phyloP scores from a whole-genome alignment of 2,888 invertebrate species.

The Formica aserva region DNA sequence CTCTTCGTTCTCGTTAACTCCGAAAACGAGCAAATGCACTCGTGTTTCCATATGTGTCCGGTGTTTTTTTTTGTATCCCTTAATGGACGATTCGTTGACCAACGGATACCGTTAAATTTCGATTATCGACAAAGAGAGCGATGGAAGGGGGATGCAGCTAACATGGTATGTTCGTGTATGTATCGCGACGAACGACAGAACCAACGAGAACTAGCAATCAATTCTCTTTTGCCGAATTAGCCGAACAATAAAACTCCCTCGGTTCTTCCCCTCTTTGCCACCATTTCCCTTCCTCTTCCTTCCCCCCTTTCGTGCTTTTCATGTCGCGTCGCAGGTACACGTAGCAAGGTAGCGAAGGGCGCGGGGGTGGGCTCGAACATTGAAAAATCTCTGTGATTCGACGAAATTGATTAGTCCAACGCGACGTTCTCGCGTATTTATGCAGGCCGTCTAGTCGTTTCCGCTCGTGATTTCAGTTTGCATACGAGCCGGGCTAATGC shows the following conservation, averaged over 20 bases:
- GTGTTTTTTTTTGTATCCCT: conserved; percentile 67
- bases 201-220: conserved; percentile 70
- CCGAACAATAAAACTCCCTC: conserved; percentile 61
- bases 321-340: conserved; percentile 17
- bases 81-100: conserved; percentile 70
- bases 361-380: conserved; percentile 59
- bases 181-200: conserved; percentile 44
- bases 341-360: conserved; percentile 15
- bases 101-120: conserved; percentile 74
- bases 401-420: conserved; percentile 79
- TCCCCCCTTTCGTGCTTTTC: not conserved
- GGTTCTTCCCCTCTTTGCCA: conserved; percentile 13
- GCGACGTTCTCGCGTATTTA: conserved; percentile 75
- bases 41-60: conserved; percentile 19
- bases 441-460: conserved; percentile 79
- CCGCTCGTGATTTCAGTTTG: conserved; percentile 76
- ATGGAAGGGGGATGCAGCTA: conserved; percentile 24
- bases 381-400: conserved; percentile 81
- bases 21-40: conserved; percentile 18
- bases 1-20: conserved; percentile 14
- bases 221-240: conserved; percentile 76
- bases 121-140: conserved; percentile 70
- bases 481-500: conserved; percentile 61
- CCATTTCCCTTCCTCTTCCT: not conserved
- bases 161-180: conserved; percentile 22